phyloP scores from a whole-genome alignment of 2,113 vertebrate genomes.

The Cephalopterus ornatus region DNA sequence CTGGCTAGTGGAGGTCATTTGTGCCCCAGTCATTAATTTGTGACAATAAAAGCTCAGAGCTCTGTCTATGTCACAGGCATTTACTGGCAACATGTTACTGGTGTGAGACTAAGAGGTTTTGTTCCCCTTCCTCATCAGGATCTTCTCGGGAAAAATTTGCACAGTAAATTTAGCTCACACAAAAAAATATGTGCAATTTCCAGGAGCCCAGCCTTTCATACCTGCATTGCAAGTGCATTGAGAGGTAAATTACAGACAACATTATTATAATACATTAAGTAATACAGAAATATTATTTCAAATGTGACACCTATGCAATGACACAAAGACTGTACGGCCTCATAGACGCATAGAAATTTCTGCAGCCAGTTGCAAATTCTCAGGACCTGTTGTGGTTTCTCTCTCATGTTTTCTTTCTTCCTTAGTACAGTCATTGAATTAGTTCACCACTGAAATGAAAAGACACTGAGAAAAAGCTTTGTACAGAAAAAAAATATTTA shows the following conservation, averaged over 20 bases:
- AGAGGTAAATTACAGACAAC: background rate
- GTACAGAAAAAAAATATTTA: background rate
- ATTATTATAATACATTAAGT: background rate
- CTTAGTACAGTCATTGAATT: background rate
- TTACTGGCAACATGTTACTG: background rate
- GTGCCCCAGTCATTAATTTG: background rate
- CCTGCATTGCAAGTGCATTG: background rate
- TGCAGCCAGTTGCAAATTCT: background rate
- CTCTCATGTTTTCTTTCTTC: background rate
- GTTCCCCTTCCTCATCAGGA: background rate
- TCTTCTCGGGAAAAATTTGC: background rate
- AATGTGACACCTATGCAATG: background rate
- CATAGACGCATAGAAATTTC: background rate
- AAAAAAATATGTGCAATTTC: background rate
- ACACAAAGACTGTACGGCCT: background rate
- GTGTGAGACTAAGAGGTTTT: background rate
- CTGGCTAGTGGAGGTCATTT: accelerated
- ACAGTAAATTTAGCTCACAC: background rate
- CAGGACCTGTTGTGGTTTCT: background rate
- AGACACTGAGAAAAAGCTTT: background rate
- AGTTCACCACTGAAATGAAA: background rate
- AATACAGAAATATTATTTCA: background rate
- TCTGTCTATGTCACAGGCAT: background rate
- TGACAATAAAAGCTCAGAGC: background rate
- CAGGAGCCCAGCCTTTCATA: background rate